Conservation (phyloP, 2,113 vertebrate species). For the Corvus moneduloides region DNA sequence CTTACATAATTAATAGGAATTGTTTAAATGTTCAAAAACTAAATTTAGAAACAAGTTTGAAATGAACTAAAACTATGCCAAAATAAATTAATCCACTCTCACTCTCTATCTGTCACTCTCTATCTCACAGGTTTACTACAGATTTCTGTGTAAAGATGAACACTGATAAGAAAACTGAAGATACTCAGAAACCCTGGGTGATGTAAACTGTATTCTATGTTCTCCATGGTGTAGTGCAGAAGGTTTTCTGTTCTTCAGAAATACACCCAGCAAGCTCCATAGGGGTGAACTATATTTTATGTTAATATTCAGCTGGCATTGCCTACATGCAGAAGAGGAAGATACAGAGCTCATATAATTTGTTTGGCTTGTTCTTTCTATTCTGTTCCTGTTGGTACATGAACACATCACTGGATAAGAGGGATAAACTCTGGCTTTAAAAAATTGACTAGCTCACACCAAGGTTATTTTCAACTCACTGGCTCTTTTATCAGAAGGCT, state of each 20-base stretch:
- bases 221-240: background rate
- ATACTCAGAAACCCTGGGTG: background rate
- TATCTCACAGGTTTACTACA: background rate
- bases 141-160: background rate
- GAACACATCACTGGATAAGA: background rate
- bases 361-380: background rate
- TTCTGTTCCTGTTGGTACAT: background rate
- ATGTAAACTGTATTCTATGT: background rate
- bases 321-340: background rate
- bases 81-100: background rate
- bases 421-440: background rate
- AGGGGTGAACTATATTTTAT: background rate
- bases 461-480: background rate
- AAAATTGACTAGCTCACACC: background rate
- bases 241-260: background rate
- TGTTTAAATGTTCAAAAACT: background rate
- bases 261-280: background rate
- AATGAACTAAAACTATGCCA: background rate
- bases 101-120: background rate
- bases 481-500: background rate
- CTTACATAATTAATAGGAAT: background rate
- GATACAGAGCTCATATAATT: background rate
- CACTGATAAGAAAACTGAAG: background rate
- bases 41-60: background rate
- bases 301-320: background rate